phyloP scores from a whole-genome alignment of 2,797 vertebrate genomes.

The Anguilla anguilla region DNA sequence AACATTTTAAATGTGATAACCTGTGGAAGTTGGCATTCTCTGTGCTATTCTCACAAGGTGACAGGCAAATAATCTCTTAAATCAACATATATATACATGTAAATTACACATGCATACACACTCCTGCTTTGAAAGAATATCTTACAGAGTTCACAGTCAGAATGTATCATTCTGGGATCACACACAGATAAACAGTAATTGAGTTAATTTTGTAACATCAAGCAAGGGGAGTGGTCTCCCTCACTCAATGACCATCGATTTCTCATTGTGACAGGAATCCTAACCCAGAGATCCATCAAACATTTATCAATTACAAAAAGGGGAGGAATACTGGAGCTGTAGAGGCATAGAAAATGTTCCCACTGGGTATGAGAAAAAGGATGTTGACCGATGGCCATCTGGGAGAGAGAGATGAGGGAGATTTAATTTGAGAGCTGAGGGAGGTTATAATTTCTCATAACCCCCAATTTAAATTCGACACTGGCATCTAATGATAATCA shows the following conservation, averaged over 20 bases:
- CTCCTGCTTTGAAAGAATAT: neutral
- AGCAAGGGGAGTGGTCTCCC: neutral
- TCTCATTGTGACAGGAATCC: neutral
- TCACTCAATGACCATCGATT: neutral
- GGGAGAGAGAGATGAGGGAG: neutral
- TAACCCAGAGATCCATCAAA: neutral
- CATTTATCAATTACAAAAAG: neutral
- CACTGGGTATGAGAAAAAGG: neutral
- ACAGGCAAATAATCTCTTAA: neutral
- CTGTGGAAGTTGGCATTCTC: neutral
- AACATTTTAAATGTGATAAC: neutral
- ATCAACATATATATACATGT: neutral
- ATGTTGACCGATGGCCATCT: neutral
- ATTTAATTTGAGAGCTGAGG: neutral
- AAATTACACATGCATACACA: neutral
- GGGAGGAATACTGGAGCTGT: neutral
- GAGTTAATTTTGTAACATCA: neutral
- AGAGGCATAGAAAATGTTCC: neutral
- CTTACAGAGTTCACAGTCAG: neutral
- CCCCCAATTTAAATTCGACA: no score
- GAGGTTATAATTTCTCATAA: no score
- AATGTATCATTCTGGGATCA: neutral
- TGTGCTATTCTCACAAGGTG: neutral
- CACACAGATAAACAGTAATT: neutral
- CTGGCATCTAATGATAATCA: no score